These are phyloP conservation scores for Agelaius tricolor DNA, from an alignment of 2,113 vertebrate genomes.

Conservation along the genomic window DNA sequence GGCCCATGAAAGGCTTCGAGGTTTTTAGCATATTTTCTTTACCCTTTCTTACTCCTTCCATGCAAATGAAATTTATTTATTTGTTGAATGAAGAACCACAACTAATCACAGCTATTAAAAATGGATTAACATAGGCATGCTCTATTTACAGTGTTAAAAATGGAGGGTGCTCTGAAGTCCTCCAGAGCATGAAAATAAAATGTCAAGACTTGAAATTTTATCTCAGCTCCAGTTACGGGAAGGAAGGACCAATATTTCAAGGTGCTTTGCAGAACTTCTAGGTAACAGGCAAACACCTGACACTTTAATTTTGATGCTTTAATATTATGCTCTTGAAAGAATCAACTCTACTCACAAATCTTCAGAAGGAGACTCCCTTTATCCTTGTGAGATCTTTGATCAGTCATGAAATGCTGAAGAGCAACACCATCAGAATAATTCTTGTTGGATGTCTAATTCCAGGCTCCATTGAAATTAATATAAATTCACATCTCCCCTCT, in stretches of 20 bases:
- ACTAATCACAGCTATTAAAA: constrained; percentile 20
- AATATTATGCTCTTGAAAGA: not conserved
- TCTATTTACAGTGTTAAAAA: not conserved
- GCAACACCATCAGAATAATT: not conserved
- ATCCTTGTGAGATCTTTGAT: constrained; percentile 14
- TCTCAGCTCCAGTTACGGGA: not conserved
- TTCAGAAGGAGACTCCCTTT: not conserved
- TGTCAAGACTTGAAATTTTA: constrained; percentile 1
- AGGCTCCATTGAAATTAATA: not conserved
- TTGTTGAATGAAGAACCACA: constrained; percentile 10
- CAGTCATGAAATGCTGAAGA: not conserved
- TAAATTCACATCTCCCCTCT: not conserved
- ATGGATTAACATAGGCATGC: not conserved
- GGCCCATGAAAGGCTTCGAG: not conserved
- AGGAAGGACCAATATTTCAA: constrained; percentile 15
- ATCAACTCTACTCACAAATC: not conserved
- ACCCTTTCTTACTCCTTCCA: not conserved
- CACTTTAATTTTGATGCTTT: constrained; percentile 20
- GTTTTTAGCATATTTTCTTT: not conserved
- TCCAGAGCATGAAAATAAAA: not conserved
- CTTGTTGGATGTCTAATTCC: not conserved
- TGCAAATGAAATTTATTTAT: not conserved
- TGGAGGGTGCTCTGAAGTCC: not conserved
- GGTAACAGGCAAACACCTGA: not conserved
- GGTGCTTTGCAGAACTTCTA: not conserved